phyloP scores from a whole-genome alignment of 2,113 vertebrate species.

The Mormoops blainvillei region DNA sequence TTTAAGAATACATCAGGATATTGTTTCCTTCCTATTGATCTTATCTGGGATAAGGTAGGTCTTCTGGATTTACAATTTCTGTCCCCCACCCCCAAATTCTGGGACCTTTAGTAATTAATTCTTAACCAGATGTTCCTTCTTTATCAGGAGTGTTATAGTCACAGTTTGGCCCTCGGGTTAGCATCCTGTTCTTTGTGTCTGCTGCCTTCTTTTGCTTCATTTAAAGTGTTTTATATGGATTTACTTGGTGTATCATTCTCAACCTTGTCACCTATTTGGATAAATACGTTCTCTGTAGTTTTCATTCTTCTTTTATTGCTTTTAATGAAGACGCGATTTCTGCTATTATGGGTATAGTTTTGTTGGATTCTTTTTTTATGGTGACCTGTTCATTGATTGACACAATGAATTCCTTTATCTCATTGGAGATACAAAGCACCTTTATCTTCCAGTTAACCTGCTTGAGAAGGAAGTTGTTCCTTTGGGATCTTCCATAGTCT shows the following conservation, averaged over 20 bases:
- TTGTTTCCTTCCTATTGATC: neutral
- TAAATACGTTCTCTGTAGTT: neutral
- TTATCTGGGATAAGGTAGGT: neutral
- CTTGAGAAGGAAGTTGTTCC: neutral
- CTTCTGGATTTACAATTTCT: neutral
- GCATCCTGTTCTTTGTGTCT: neutral
- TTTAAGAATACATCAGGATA: neutral
- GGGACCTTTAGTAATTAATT: neutral
- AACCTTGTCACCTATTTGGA: neutral
- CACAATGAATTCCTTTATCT: neutral
- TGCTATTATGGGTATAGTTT: neutral
- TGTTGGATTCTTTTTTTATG: neutral
- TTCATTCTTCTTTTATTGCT: neutral
- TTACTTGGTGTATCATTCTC: neutral
- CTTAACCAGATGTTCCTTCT: neutral
- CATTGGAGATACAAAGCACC: neutral
- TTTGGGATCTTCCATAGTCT: neutral
- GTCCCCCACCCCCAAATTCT: neutral
- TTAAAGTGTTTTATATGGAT: neutral
- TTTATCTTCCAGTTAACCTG: constrained; percentile 3
- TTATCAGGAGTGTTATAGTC: neutral
- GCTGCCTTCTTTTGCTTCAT: neutral
- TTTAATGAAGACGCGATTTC: constrained; percentile 12
- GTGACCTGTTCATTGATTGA: neutral
- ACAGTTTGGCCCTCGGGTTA: neutral